phyloP scores from a whole-genome alignment of 2,113 vertebrate genomes.

The Genyomyrus donnyi region DNA sequence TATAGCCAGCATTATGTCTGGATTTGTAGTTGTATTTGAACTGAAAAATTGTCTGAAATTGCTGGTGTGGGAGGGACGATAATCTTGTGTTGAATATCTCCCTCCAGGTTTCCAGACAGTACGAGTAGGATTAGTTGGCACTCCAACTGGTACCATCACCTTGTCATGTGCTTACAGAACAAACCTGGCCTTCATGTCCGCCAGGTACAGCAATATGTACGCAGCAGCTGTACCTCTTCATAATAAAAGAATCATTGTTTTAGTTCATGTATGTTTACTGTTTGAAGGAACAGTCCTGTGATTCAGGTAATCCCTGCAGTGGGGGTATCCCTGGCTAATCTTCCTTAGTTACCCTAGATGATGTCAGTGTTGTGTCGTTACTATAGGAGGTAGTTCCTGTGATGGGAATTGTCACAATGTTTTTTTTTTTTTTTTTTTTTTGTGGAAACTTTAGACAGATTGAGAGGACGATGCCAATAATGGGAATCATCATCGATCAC shows the following conservation, averaged over 20 bases:
- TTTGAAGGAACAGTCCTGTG: not conserved
- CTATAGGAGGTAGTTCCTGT: not conserved
- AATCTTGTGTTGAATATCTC: not conserved
- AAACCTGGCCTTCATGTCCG: constrained; percentile 95
- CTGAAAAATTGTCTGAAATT: not conserved
- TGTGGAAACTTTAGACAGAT: constrained; percentile 71
- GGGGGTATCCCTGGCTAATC: not conserved
- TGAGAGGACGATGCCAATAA: constrained; percentile 90
- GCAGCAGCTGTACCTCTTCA: not conserved
- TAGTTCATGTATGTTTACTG: not conserved
- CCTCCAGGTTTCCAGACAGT: constrained; percentile 88
- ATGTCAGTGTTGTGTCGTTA: not conserved
- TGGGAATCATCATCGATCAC: constrained; percentile 98
- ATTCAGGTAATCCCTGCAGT: not conserved
- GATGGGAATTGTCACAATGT: not conserved
- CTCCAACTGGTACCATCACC: constrained; percentile 88
- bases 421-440: not conserved
- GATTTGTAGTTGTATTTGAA: not conserved
- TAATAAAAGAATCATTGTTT: not conserved
- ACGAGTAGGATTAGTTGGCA: constrained; percentile 89
- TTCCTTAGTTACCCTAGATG: not conserved
- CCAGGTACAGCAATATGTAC: constrained; percentile 62
- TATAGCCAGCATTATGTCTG: not conserved
- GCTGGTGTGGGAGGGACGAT: not conserved
- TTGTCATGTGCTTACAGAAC: constrained; percentile 96